These are phyloP conservation scores for Macroteleia sp. DNA, from an alignment of 2,888 invertebrate genomes.

Conservation along the genomic window DNA sequence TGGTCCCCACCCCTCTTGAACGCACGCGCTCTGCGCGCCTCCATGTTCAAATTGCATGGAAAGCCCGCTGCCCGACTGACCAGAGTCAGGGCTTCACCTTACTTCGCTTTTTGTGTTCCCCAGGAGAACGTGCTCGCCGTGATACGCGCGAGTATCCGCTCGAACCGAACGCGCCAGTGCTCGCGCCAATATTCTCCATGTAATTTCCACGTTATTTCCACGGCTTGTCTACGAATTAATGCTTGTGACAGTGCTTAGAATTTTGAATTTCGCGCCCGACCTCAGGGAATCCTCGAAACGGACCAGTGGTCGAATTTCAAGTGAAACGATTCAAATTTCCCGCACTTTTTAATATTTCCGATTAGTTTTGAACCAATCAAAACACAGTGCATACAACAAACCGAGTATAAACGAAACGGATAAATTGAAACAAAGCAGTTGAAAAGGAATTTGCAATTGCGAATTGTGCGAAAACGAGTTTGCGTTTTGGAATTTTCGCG, in stretches of 20 bases:
- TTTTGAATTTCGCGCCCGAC: slow-evolving; percentile 26
- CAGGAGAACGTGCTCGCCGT: slow-evolving; percentile 70
- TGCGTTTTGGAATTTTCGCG: too few relatives aligned
- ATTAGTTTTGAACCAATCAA: too few relatives aligned
- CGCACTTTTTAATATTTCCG: neutral
- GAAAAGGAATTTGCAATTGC: too few relatives aligned
- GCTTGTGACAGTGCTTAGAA: neutral
- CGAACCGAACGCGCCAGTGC: slow-evolving; percentile 24
- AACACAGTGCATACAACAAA: too few relatives aligned
- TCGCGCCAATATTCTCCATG: slow-evolving; percentile 28
- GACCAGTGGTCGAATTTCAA: neutral
- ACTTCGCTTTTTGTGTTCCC: slow-evolving; percentile 82
- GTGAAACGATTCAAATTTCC: slow-evolving; percentile 7
- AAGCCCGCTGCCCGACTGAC: slow-evolving; percentile 79
- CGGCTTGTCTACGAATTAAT: too few relatives aligned
- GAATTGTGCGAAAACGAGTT: too few relatives aligned
- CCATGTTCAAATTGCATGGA: slow-evolving; percentile 77
- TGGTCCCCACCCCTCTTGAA: slow-evolving; percentile 58
- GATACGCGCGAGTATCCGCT: slow-evolving; percentile 28
- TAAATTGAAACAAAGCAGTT: too few relatives aligned
- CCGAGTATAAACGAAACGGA: too few relatives aligned
- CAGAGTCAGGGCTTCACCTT: slow-evolving; percentile 72
- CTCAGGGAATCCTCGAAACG: slow-evolving; percentile 54
- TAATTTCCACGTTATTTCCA: slow-evolving; percentile 6
- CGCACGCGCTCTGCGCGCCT: slow-evolving; percentile 72